Conservation (phyloP, 2,888 invertebrate species). For the Rhodophaea formosa region DNA sequence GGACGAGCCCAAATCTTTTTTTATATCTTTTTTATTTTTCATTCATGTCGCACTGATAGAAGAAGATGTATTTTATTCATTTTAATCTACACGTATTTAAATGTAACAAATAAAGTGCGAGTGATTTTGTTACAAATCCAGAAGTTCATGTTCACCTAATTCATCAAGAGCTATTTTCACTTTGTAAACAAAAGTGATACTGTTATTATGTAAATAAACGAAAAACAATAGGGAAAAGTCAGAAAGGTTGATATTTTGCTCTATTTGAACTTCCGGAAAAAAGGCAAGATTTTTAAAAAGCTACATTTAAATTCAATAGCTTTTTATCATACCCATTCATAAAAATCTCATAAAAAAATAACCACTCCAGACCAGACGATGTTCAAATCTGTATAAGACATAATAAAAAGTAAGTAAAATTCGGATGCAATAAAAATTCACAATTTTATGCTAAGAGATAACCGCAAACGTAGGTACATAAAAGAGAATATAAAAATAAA, state of each 20-base stretch:
- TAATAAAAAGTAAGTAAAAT: slow-evolving; percentile 14
- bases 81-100: too few species aligned
- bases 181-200: too few species aligned
- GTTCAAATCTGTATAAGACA: slow-evolving; percentile 9
- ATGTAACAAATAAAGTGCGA: too few species aligned
- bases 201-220: too few species aligned
- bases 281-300: too few species aligned
- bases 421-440: slow-evolving; percentile 8
- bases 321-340: neutral
- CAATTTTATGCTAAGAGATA: slow-evolving; percentile 14
- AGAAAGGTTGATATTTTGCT: too few species aligned
- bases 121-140: too few species aligned
- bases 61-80: too few species aligned
- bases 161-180: too few species aligned
- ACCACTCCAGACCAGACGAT: neutral
- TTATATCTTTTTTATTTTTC: neutral
- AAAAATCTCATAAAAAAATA: slow-evolving; percentile 10
- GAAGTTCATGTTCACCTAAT: too few species aligned
- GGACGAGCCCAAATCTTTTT: slow-evolving; percentile 53
- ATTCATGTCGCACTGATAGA: neutral
- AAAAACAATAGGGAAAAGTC: too few species aligned
- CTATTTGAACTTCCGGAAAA: too few species aligned
- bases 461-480: slow-evolving; percentile 14
- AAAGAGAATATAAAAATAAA: slow-evolving; percentile 23
- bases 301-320: neutral